Evolutionary conservation across 2,113 vertebrate genomes (phyloP).

Genomic region (Anolis carolinensis): DNA sequence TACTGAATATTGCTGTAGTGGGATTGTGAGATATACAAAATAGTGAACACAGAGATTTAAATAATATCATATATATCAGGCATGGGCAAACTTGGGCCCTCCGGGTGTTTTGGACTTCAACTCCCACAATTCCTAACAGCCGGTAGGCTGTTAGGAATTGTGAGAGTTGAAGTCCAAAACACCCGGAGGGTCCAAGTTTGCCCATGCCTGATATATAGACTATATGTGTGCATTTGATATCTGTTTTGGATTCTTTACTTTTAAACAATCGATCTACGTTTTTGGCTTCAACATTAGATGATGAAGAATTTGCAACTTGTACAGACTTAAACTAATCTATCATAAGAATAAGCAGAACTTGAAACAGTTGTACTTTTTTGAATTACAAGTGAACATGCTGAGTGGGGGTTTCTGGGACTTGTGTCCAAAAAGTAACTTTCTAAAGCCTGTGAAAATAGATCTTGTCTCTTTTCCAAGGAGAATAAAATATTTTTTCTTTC

Average conservation of each 20-base stretch:
- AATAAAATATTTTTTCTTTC: too few relatives aligned
- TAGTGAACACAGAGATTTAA: slow-evolving; percentile 1
- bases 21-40: neutral
- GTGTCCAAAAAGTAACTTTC: too few relatives aligned
- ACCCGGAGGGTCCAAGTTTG: too few relatives aligned
- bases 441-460: neutral
- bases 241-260: neutral
- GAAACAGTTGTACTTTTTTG: too few relatives aligned
- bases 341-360: too few relatives aligned
- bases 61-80: too few relatives aligned
- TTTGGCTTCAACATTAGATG: neutral
- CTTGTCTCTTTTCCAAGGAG: neutral
- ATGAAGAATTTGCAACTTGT: neutral
- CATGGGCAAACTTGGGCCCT: too few relatives aligned
- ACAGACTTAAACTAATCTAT: neutral
- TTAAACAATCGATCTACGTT: neutral
- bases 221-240: too few relatives aligned
- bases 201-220: neutral
- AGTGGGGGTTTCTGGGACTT: neutral
- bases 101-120: too few relatives aligned
- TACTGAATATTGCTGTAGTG: neutral
- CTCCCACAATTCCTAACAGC: too few relatives aligned
- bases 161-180: too few relatives aligned
- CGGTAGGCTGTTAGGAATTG: too few relatives aligned
- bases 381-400: neutral